Base-by-base conservation (phyloP, 2,113 vertebrate species). In the Chlamydotis undulata region DNA sequence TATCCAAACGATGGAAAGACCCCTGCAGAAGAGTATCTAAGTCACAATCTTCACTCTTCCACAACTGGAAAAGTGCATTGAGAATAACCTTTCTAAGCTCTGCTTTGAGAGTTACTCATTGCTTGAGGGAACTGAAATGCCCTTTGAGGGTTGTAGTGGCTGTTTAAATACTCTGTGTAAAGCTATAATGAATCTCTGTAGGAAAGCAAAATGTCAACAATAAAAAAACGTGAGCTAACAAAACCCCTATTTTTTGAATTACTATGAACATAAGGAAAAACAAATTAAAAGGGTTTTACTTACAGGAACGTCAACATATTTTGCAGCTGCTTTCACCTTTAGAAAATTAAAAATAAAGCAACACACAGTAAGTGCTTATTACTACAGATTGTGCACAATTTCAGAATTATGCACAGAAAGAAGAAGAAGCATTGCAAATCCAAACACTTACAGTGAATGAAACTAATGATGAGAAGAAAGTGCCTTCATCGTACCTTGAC, bases 261-360 rank as follows among this genome's bases (percentile, higher is more conserved):
- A 82, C 70, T 83, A 60, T 50, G 61, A 92, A 56, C 55, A 95
- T 80, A 78, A 43, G 49, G 78, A 37, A 90, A 78, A 94, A 90
- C n/a, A 71, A 87, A 94, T 91, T 50, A 45, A 43, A 94, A 86
- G 43, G n/a, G 47, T 93, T 68, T 57, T 97, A 99, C 99, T 99
- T 98, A 99, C 99, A 3, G 99, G 99, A 96, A 99, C 99, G 70
- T 99, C 99, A 96, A 99, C 99, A 89, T 99, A 99, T 97, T 99
- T 99, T 98, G 99, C 99, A 89, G 99, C 99, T 86, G 99, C 98
- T 98, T 99, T 99, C 97, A 99, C 99, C 99, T 99, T 98, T 64
- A 91, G 85, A 87, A 95, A 94, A 91, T 75, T 23, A 95, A 94
- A 93, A 88, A 97, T 90, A 96, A 97, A 83, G 96, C 74, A 97